Conservation (phyloP, 2,797 vertebrate genomes). For the Hemitrygon akajei region DNA sequence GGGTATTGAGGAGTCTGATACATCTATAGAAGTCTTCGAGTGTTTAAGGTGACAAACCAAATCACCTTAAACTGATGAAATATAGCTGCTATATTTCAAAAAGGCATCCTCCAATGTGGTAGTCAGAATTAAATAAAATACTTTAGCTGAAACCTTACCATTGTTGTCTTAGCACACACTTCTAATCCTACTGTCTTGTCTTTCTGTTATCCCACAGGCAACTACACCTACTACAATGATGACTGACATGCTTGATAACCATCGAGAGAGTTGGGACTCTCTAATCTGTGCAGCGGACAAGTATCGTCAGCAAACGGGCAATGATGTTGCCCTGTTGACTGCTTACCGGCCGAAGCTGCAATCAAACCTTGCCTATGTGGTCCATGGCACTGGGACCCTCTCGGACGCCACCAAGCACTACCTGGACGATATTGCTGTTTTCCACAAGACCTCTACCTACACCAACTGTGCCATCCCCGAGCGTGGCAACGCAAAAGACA, state of each 20-base stretch:
- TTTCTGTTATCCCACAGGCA: background rate
- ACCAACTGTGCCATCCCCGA: slow-evolving; percentile 43
- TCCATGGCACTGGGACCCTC: slow-evolving; percentile 75
- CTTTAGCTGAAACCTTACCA: background rate
- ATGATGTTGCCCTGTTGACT: slow-evolving; percentile 75
- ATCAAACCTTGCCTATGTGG: slow-evolving; percentile 62
- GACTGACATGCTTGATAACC: slow-evolving; percentile 75
- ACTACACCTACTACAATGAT: slow-evolving; percentile 41
- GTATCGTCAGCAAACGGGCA: slow-evolving; percentile 77
- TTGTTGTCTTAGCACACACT: background rate
- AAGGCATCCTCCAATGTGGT: background rate
- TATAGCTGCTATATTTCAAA: no score
- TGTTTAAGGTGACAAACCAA: no score
- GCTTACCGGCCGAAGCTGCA: slow-evolving; percentile 51
- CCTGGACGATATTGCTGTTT: slow-evolving; percentile 78
- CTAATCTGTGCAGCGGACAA: slow-evolving; percentile 71
- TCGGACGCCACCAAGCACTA: slow-evolving; percentile 72
- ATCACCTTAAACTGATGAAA: no score
- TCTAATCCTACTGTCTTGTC: background rate
- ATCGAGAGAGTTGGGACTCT: slow-evolving; percentile 77
- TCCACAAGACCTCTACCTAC: slow-evolving; percentile 66
- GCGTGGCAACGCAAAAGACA: slow-evolving; percentile 49
- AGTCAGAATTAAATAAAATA: background rate
- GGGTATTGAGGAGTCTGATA: no score
- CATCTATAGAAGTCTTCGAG: no score